Evolutionary conservation across 2,888 invertebrate genomes (phyloP).

Genomic region (Leucoma salicis): DNA sequence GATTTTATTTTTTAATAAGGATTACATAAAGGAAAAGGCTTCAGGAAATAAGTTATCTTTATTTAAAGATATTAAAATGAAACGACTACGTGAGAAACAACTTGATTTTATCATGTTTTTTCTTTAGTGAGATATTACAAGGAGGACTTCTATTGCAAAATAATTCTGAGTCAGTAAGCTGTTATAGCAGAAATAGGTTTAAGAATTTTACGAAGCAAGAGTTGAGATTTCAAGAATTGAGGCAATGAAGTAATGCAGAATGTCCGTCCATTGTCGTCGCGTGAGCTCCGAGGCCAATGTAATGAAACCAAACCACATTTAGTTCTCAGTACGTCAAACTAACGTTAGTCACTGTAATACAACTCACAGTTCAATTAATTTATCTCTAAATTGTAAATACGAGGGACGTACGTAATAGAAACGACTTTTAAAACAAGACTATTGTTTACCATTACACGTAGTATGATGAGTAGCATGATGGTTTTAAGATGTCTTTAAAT

Average conservation of each 20-base stretch:
- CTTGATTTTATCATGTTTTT: too few relatives aligned
- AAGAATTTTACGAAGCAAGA: background rate
- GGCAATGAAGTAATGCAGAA: constrained; percentile 56
- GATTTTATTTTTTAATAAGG: too few relatives aligned
- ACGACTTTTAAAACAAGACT: constrained; percentile 18
- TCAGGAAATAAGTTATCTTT: too few relatives aligned
- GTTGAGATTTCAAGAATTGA: constrained; percentile 49
- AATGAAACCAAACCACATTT: constrained; percentile 30
- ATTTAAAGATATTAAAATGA: too few relatives aligned
- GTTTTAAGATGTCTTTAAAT: too few relatives aligned
- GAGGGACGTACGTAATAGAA: constrained; percentile 18
- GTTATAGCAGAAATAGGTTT: too few relatives aligned
- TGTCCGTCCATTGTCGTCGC: constrained; percentile 53
- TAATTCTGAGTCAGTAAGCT: too few relatives aligned
- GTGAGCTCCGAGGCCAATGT: constrained; percentile 39
- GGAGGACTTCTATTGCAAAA: too few relatives aligned
- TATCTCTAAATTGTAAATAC: constrained; percentile 24
- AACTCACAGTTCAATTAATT: constrained; percentile 25
- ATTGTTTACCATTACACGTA: constrained; percentile 17
- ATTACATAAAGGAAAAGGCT: too few relatives aligned
- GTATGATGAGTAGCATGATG: too few relatives aligned
- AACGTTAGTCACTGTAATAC: constrained; percentile 22
- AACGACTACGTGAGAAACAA: too few relatives aligned
- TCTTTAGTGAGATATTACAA: too few relatives aligned
- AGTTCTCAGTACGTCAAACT: constrained; percentile 29